Evolutionary conservation across 2,797 vertebrate genomes (phyloP).

Genomic region (Threskiornis aethiopicus): DNA sequence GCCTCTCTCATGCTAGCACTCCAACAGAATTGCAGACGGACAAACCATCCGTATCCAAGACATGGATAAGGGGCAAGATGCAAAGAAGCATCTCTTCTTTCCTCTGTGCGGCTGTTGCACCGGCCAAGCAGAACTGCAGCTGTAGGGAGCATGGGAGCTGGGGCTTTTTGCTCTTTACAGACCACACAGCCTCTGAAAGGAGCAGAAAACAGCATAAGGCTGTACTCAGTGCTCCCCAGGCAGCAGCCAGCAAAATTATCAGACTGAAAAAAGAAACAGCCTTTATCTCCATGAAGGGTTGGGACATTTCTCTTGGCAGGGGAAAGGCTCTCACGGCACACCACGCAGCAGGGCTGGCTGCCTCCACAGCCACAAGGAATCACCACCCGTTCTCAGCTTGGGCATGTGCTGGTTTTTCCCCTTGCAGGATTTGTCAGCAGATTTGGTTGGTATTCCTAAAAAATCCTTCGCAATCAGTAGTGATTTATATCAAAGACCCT

Average conservation of each 20-base stretch:
- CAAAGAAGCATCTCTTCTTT: not conserved
- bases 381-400: not conserved
- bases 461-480: not conserved
- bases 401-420: not conserved
- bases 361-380: not conserved
- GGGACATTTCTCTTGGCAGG: not conserved
- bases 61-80: not conserved
- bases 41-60: not conserved
- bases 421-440: not conserved
- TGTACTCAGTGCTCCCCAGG: not conserved
- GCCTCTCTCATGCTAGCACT: not conserved
- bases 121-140: not conserved
- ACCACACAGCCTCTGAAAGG: not conserved
- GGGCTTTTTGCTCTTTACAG: not conserved
- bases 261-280: not conserved
- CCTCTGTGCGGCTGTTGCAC: not conserved
- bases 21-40: not conserved
- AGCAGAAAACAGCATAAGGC: not conserved
- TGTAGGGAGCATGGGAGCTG: accelerated
- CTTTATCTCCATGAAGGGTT: not conserved
- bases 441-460: not conserved
- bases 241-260: not conserved
- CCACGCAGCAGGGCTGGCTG: not conserved
- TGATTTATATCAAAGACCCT: not conserved
- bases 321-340: not conserved